Base-by-base conservation (phyloP, 1,140 invertebrate species). In the Calephelis virginiensis region DNA sequence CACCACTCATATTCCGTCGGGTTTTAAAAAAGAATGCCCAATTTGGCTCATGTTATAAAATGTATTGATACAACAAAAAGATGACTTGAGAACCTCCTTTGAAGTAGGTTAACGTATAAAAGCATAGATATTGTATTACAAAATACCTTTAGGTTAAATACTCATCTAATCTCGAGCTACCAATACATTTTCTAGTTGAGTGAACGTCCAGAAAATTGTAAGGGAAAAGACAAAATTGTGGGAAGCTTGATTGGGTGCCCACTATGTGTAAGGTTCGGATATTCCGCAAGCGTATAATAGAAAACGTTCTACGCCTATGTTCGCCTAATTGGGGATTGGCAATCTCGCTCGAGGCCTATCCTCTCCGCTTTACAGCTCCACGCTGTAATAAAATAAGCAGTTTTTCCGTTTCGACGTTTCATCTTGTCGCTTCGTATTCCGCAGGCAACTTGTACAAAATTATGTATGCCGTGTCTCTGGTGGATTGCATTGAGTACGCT, bases 341-440 rank as follows among this genome's bases (percentile, higher is more conserved):
- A 80, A 82, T 85, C 78, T 70, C 68, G 71, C 75, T 70, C 70
- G 76, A 77, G 76, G 82, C 77, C 84, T 72, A 76, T 79, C 73
- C 79, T 71, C 80, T 80, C 80, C 77, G 77, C 76, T 75, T 85
- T 75, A 79, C 80, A 80, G 80, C 76, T 81, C 75, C 49, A 43
- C 70, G 64, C 70, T 68, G 81, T 78, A 85, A 86, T 89, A 89
- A 89, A 89, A 89, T 89, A 87, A 89, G 85, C 86, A 89, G 85
- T 89, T 87, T 83, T 87, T 87, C 81, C 85, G 82, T 86, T 87
- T 85, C 78, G 67, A 79, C 80, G 78, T 82, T 86, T 85, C 86
- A 85, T 85, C 80, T 79, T 83, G 83, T 84, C 82, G 76, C 80
- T 87, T 84, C 86, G 84, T 87, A 86, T 89, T 89, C 82, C 73